Base-by-base conservation (phyloP, 2,113 vertebrate species). In the Glareola pratincola region DNA sequence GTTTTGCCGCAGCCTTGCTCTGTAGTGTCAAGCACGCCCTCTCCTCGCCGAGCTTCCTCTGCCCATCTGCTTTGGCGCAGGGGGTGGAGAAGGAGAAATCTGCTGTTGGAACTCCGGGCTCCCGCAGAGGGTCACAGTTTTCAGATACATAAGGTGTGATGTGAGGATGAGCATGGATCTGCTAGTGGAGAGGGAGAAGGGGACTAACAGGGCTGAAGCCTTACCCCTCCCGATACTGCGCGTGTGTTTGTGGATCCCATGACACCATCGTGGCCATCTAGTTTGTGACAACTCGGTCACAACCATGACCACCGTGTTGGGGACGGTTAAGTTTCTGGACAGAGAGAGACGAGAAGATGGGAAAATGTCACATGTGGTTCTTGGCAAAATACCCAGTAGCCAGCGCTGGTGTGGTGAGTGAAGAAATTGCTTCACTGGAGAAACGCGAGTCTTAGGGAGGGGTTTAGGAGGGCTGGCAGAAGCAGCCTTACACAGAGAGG, bases 291-390 rank as follows among this genome's bases (percentile, higher is more conserved):
- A 50, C 26, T 73, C 50, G 9, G 50, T 77, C 85, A 77, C 68
- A 88, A 8, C 66, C 54, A 51, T 1, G 7, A 64, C 32, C 22
- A 14, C 23, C 0, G 0, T 37, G 9, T 5, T 67, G 43, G 56
- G 68, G 39, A 67, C 47, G 34, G 19, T 30, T 39, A 71, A 47
- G 26, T 59, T 75, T 74, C 89, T 87, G 43, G 47, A 29, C 12
- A 86, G 63, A 71, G 47, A 47, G 39, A 86, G 56, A 72, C 1
- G 3, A 94, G 53, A 88, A 86, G 85, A 85, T 56, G 57, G 43
- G 81, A 92, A 92, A 95, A 92, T 82, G 66, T 84, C 95, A 78
- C 39, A 17, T n/a, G n/a, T n/a, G n/a, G 66, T 43, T 92, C 92
- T 76, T 84, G 80, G 66, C 84, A 90, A 95, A 95, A 66, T 67